Evolutionary conservation across 1,140 invertebrate species (phyloP), one percentile per base, ranked within the genome.

Genomic region (Cydia pomonella): DNA sequence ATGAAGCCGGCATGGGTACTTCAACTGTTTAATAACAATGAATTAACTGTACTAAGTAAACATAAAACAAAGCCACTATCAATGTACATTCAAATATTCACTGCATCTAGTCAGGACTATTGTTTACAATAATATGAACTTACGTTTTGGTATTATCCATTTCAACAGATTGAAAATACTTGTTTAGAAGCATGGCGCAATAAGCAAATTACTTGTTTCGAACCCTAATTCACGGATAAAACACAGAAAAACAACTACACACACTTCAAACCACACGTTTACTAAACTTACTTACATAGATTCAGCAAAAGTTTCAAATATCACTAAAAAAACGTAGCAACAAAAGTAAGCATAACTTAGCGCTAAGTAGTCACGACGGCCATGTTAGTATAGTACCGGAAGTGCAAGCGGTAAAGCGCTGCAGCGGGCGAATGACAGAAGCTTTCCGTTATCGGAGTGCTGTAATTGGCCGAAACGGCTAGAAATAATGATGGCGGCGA

Each of bases 81-180:
- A 6, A 53, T 18, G 10, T n/a, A 7, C 16, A 21, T 53, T 53
- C 7, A 18, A 53, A 53, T n/a, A 18, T 18, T 53, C n/a, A 18
- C 50, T 7, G 50, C 18, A 23, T 23, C 18, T 3, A 59, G 7
- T 59, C 2, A 21, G 5, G 16, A 44, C 41, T 16, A 12, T 69
- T 69, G 64, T 69, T 69, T 33, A 18, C 18, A 69, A 69, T 50
- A 53, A 1, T 38, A 27, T 38, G 25, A 73, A 83, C 79, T 82
- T 80, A 84, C 82, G 21, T 74, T n/a, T 63, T 25, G 6, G 29
- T 13, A 12, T 62, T 74, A 73, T 80, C 59, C 13, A 78, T 21
- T 69, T 69, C 64, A 73, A 87, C 72, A 3, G 85, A 85, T 62
- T 78, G 72, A 80, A 87, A 83, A 73, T 80, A 87, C 41, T 87